phyloP scores from a whole-genome alignment of 2,888 invertebrate genomes.

The Hoplodrina blanda region DNA sequence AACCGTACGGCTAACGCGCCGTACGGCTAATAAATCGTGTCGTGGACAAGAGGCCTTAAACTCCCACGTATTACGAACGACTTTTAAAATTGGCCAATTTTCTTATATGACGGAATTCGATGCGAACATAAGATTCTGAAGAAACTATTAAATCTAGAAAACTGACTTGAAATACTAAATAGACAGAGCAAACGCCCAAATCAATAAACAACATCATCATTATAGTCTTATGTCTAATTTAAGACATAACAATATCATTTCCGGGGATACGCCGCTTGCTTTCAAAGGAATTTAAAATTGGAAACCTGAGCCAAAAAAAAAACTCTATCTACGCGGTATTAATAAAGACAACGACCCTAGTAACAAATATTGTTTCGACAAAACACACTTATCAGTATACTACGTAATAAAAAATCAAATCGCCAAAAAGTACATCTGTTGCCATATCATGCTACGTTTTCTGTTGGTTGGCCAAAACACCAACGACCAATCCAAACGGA shows the following conservation, averaged over 20 bases:
- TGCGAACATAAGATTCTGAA: background rate
- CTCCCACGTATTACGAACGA: slow-evolving; percentile 22
- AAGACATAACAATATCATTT: slow-evolving; percentile 13
- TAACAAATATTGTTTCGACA: slow-evolving; percentile 3
- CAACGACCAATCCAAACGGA: background rate
- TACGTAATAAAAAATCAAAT: slow-evolving; percentile 3
- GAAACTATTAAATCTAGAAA: background rate
- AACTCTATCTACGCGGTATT: background rate
- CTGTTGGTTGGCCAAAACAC: background rate
- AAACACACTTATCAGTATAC: background rate
- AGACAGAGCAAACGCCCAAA: background rate
- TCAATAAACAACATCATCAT: background rate
- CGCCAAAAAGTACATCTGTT: background rate
- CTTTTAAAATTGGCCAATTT: slow-evolving; percentile 27
- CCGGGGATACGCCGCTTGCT: background rate
- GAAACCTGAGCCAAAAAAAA: slow-evolving; percentile 10
- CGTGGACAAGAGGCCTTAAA: too few species aligned
- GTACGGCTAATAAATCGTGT: too few species aligned
- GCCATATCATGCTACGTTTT: background rate
- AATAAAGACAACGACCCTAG: background rate
- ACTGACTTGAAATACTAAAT: background rate
- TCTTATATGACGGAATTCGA: slow-evolving; percentile 17
- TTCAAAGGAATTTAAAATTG: slow-evolving; percentile 11
- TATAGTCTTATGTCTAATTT: slow-evolving; percentile 5
- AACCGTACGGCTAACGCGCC: too few species aligned